Conservation (phyloP, 2,113 vertebrate genomes). For the Percina caprodes region DNA sequence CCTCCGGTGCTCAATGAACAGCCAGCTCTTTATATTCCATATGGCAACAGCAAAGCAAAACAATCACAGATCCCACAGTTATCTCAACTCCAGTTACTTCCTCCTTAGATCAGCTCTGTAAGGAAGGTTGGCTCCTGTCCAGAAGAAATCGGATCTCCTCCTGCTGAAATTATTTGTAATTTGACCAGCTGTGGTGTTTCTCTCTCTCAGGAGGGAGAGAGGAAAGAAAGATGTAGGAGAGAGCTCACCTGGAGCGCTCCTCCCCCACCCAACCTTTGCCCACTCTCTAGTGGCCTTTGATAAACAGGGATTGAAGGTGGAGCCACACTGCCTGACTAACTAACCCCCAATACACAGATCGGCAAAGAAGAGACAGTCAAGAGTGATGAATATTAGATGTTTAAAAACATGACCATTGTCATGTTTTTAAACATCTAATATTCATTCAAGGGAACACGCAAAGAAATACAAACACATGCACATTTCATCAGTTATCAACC, state of each 20-base stretch:
- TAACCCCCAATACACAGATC: background rate
- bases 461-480: background rate
- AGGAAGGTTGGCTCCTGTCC: slow-evolving; percentile 11
- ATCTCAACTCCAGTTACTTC: slow-evolving; percentile 26
- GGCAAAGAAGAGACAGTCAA: background rate
- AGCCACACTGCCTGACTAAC: slow-evolving; percentile 4
- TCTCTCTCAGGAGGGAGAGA: slow-evolving; percentile 40
- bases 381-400: background rate
- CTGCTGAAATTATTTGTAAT: slow-evolving; percentile 39
- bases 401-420: background rate
- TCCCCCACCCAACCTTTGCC: slow-evolving; percentile 74
- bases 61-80: slow-evolving; percentile 24
- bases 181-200: slow-evolving; percentile 33
- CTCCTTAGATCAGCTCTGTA: background rate
- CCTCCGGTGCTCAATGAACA: slow-evolving; percentile 42
- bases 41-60: slow-evolving; percentile 36
- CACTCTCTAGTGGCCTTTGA: slow-evolving; percentile 58
- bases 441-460: background rate
- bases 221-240: slow-evolving; percentile 43
- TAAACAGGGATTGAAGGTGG: slow-evolving; percentile 69
- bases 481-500: background rate
- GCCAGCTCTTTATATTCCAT: slow-evolving; percentile 46
- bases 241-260: slow-evolving; percentile 79
- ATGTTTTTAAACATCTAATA: no score
- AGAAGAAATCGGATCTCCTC: slow-evolving; percentile 51